phyloP scores from a whole-genome alignment of 35 echinoderm and acorn worm species.

The Lytechinus variegatus region DNA sequence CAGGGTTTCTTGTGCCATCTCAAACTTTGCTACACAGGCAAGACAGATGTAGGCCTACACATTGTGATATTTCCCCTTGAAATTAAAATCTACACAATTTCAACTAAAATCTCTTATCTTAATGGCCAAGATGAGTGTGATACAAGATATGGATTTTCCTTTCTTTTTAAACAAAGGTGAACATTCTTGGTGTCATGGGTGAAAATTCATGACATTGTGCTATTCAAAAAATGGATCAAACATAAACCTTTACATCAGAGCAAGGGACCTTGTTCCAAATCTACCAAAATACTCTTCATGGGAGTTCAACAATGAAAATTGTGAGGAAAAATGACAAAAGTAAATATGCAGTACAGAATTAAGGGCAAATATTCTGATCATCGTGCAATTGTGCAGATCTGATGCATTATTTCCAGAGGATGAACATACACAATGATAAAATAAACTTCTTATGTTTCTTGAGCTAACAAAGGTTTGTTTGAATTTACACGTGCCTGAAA shows the following conservation, averaged over 20 bases:
- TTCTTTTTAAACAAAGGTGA: no score
- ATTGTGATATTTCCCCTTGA: no score
- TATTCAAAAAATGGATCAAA: not conserved
- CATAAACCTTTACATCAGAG: not conserved
- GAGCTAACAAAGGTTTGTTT: not conserved
- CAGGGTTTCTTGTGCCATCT: no score
- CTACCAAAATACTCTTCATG: not conserved
- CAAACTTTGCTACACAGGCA: no score
- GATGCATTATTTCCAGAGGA: not conserved
- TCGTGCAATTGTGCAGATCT: not conserved
- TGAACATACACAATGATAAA: not conserved
- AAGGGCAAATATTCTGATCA: not conserved
- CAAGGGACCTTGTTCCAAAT: not conserved
- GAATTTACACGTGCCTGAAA: constrained; percentile 20
- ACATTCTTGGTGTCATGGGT: no score
- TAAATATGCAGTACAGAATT: not conserved
- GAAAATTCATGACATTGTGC: no score
- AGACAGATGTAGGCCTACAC: no score
- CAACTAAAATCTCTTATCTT: no score
- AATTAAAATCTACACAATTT: no score
- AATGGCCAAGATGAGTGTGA: no score
- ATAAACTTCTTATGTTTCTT: not conserved
- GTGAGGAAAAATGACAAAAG: not conserved
- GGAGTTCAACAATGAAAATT: not conserved
- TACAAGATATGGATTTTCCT: no score